A percentile compares a stretch with the other conserved stretches of the same genome.
Conservation (phyloP, 92 coral and sea anemone genomes). For the Zoanthus sociatus region DNA sequence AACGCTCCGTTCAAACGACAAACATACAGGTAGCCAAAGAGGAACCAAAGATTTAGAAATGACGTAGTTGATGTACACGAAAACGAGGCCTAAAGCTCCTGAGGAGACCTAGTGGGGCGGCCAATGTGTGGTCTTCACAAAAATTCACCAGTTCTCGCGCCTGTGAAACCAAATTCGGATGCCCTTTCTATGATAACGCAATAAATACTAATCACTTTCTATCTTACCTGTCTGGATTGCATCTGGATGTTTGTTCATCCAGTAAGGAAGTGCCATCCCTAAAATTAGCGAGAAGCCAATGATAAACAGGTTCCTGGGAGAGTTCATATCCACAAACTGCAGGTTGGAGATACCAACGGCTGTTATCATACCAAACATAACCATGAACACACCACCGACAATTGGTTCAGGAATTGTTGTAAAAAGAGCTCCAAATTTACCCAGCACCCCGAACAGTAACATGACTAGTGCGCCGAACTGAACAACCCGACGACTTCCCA, state of each 20-base stretch:
- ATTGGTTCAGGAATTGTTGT: conserved; percentile 96
- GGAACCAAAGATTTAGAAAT: no score
- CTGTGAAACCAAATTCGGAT: no score
- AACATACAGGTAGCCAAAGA: no score
- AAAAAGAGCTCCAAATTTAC: conserved; percentile 92
- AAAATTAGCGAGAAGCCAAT: conserved; percentile 82
- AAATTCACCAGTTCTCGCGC: no score
- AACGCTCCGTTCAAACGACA: no score
- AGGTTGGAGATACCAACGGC: conserved; percentile 94
- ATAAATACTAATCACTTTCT: not conserved
- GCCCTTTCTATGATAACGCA: no score
- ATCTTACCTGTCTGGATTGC: conserved; percentile 58
- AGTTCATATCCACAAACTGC: conserved; percentile 92
- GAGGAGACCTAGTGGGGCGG: no score
- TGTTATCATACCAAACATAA: conserved; percentile 91
- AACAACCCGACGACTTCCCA: conserved; percentile 86
- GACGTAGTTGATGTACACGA: no score
- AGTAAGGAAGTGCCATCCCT: conserved; percentile 79
- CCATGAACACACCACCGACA: conserved; percentile 91
- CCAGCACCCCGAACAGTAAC: conserved; percentile 77
- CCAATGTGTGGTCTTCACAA: no score
- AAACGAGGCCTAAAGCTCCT: no score
- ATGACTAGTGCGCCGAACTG: conserved; percentile 81
- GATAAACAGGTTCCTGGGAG: conserved; percentile 87
- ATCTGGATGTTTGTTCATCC: conserved; percentile 28